Evolutionary conservation across 2,888 invertebrate genomes (phyloP), one percentile per base, ranked within the genome.

Genomic region (Vanessa cardui): DNA sequence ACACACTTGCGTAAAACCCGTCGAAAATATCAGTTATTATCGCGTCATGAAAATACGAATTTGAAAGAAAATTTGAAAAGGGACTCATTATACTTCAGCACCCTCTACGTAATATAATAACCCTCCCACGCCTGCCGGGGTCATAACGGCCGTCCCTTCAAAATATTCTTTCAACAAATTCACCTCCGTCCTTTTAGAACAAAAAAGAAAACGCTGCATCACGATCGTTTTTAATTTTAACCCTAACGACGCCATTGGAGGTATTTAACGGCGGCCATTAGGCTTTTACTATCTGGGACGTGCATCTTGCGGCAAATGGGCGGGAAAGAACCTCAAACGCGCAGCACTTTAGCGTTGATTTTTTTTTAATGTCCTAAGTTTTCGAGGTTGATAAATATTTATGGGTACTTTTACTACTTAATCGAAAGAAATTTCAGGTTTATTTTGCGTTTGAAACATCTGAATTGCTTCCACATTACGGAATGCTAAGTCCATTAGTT

Each of bases 181-280:
- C 74, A 85, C 79, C 81, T 81, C 78, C 79, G 81, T 83, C 88
- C 88, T 84, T 88, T 87, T 77, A 74, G 76, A 83, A 84, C 85
- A 89, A 90, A 91, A 91, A 92, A 87, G 90, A 92, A 91, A 90
- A 80, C 83, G 92, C 92, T 80, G 83, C 82, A 86, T 92, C 91
- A 92, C 89, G 87, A 85, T 84, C 89, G 84, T 89, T 90, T 92
- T 91, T 92, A 92, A 92, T 92, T 90, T 91, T 83, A 82, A 80
- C 86, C 87, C 86, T 88, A 92, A 91, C 90, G 90, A 90, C 84
- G 88, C 84, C 84, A 89, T 89, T 89, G 87, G 83, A 86, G 89
- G 86, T 82, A 86, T 89, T 89, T 86, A 86, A 79, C 85, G 84
- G 75, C 78, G 75, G 80, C 86, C 89, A 89, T 90, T 90, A 88